Evolutionary conservation across 2,797 vertebrate genomes (phyloP).

Genomic region (Phoebastria nigripes): DNA sequence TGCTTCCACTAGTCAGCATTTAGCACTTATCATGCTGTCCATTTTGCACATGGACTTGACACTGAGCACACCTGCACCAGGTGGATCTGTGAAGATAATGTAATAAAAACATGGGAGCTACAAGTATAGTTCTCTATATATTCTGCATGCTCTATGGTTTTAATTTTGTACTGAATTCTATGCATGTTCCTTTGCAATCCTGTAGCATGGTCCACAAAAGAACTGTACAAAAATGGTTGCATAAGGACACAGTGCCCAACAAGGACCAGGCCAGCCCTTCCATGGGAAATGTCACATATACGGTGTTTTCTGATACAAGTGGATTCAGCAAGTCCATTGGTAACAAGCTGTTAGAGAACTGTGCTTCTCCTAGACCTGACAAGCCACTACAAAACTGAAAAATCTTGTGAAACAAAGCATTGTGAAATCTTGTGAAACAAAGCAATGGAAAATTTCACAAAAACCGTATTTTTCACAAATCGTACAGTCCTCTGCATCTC

Average conservation of each 20-base stretch:
- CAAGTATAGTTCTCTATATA: fast-evolving
- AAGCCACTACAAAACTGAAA: neutral
- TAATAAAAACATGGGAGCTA: neutral
- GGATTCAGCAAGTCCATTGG: neutral
- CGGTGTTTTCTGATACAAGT: neutral
- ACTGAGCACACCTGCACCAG: neutral
- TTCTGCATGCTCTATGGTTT: neutral
- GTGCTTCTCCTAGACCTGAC: neutral
- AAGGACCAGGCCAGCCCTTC: neutral
- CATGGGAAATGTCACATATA: fast-evolving
- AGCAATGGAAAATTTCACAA: neutral
- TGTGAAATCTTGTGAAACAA: neutral
- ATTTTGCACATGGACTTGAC: neutral
- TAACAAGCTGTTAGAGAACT: neutral
- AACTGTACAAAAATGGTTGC: neutral
- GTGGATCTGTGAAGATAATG: neutral
- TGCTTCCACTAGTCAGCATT: neutral
- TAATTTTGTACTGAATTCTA: neutral
- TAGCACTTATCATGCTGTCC: neutral
- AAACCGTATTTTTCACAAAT: neutral
- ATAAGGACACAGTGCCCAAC: neutral
- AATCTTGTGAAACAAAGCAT: neutral
- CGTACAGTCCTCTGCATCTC: neutral
- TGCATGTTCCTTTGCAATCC: neutral
- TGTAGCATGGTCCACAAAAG: neutral